These are phyloP conservation scores for Eulemur albifrons DNA, from an alignment of 2,797 vertebrate genomes.

Conservation along the genomic window DNA sequence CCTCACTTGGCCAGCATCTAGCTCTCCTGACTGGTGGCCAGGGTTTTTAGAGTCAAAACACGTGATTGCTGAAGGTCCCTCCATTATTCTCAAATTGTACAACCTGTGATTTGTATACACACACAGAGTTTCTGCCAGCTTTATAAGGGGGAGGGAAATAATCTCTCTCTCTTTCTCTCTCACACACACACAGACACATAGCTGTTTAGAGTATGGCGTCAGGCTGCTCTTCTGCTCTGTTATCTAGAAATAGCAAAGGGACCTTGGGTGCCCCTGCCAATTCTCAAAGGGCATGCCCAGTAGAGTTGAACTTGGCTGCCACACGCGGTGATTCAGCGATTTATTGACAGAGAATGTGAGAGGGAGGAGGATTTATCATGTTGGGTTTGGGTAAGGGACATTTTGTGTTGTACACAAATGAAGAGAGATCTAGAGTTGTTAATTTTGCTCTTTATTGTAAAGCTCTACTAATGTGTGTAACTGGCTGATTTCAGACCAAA, in stretches of 20 bases:
- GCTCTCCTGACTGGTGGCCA: not conserved
- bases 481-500: not conserved
- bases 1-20: not conserved
- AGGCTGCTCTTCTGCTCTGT: not conserved
- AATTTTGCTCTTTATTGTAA: not conserved
- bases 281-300: constrained; percentile 28
- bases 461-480: not conserved
- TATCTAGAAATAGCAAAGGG: constrained; percentile 48
- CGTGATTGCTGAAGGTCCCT: not conserved
- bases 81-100: not conserved
- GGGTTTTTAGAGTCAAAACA: not conserved
- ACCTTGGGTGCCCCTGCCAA: constrained; percentile 14
- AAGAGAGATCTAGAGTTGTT: not conserved
- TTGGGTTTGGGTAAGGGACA: not conserved
- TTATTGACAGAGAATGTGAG: not conserved
- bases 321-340: constrained; percentile 50
- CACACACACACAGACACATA: not conserved
- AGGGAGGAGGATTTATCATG: not conserved
- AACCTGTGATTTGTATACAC: not conserved
- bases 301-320: not conserved
- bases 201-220: not conserved
- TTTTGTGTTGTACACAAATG: not conserved
- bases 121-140: not conserved
- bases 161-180: not conserved
- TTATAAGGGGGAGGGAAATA: not conserved